phyloP scores from a whole-genome alignment of 2,113 vertebrate species.

The Beaufortia kweichowensis region DNA sequence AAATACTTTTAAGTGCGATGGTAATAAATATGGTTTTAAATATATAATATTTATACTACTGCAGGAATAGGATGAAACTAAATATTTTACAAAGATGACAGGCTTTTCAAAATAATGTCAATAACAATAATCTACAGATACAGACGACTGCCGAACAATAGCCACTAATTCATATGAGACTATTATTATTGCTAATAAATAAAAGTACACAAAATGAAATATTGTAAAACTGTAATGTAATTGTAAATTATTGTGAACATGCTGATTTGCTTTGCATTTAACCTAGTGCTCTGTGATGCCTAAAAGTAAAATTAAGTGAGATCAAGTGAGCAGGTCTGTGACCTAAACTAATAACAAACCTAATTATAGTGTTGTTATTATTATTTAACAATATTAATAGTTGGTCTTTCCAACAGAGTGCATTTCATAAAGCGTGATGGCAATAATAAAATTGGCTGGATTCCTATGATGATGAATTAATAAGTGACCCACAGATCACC shows the following conservation, averaged over 20 bases:
- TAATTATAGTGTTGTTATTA: too few relatives aligned
- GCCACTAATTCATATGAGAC: too few relatives aligned
- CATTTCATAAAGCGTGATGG: neutral
- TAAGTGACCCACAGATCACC: slow-evolving; percentile 61
- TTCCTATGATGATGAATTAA: neutral
- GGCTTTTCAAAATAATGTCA: too few relatives aligned
- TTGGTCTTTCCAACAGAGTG: neutral
- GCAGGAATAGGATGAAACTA: neutral
- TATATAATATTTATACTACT: neutral
- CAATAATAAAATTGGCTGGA: neutral
- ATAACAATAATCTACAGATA: too few relatives aligned
- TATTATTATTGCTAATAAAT: neutral
- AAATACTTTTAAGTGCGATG: neutral
- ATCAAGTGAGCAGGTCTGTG: too few relatives aligned
- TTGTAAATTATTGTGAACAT: neutral
- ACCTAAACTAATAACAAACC: too few relatives aligned
- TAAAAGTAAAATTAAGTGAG: neutral
- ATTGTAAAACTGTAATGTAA: neutral
- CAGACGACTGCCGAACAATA: too few relatives aligned
- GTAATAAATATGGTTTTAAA: too few relatives aligned
- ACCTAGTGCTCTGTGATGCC: neutral
- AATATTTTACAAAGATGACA: neutral
- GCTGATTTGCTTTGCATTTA: neutral
- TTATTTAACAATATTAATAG: neutral
- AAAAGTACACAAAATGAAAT: neutral